Conservation (phyloP, 2,888 invertebrate genomes). For the Petrophora chlorosata region DNA sequence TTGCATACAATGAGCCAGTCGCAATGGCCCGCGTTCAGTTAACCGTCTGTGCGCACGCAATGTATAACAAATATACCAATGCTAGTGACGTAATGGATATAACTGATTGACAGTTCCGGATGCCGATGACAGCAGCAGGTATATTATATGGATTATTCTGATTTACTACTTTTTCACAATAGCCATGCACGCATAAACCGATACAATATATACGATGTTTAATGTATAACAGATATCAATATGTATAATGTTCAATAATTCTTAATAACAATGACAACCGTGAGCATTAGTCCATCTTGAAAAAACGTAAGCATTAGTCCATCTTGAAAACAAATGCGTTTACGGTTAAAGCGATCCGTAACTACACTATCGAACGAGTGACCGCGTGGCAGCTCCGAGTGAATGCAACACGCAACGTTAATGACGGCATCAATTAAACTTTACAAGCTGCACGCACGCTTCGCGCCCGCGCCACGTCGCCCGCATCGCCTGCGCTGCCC, state of each 20-base stretch:
- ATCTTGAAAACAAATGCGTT: neutral
- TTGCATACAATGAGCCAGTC: conserved; percentile 55
- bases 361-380: neutral
- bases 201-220: no score
- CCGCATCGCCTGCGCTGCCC: no score
- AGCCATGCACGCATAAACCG: no score
- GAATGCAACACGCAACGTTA: conserved; percentile 40
- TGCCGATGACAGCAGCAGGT: neutral
- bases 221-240: no score
- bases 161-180: no score
- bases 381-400: conserved; percentile 11
- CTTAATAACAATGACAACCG: neutral
- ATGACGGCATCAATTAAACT: conserved; percentile 39
- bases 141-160: no score
- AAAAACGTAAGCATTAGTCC: neutral
- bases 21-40: conserved; percentile 45
- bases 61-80: conserved; percentile 15
- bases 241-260: no score
- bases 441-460: conserved; percentile 29
- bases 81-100: conserved; percentile 14
- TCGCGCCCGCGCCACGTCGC: no score
- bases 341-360: conserved; percentile 5
- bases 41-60: conserved; percentile 50
- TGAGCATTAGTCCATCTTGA: no score
- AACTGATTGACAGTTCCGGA: conserved; percentile 7